phyloP scores from a whole-genome alignment of 2,113 vertebrate species.

The Caretta caretta region DNA sequence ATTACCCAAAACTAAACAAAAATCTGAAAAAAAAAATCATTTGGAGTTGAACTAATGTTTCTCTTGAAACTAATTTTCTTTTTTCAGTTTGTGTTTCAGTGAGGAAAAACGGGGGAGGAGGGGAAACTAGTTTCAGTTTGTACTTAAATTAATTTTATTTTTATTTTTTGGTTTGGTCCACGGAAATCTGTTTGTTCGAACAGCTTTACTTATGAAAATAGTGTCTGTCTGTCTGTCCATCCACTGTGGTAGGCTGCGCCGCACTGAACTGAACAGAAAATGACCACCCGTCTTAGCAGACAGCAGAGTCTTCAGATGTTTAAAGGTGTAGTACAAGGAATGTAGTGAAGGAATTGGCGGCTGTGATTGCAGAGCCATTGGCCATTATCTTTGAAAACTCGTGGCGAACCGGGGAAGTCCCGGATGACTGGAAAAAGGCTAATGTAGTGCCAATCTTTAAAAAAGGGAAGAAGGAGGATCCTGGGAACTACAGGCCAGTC shows the following conservation, averaged over 20 bases:
- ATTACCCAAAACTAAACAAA: no score
- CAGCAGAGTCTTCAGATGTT: background rate
- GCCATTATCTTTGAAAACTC: no score
- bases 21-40: background rate
- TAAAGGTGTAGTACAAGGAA: background rate
- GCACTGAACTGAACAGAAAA: background rate
- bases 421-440: no score
- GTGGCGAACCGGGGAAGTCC: no score
- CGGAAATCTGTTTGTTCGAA: background rate
- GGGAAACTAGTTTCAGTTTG: background rate
- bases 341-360: no score
- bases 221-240: background rate
- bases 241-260: background rate
- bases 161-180: background rate
- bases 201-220: background rate
- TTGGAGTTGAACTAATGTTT: background rate
- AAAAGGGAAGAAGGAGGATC: no score
- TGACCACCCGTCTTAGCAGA: background rate
- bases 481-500: no score
- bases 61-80: background rate
- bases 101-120: background rate
- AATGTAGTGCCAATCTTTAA: no score
- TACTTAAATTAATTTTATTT: background rate
- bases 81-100: background rate
- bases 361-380: no score